phyloP scores from a whole-genome alignment of 2,888 invertebrate species.

The Synergus gifuensis region DNA sequence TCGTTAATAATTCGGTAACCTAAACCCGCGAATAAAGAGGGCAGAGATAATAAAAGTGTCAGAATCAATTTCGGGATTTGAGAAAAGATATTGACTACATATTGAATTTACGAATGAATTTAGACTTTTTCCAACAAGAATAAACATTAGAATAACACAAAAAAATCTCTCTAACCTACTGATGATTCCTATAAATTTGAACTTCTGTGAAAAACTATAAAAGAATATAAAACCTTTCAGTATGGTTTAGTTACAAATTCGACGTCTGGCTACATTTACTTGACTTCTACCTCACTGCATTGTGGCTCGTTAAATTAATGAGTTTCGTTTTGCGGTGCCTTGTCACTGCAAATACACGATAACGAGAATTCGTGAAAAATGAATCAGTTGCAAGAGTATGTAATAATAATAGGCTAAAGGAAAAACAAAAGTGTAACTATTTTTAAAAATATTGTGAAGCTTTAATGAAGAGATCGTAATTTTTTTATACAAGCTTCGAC shows the following conservation, averaged over 20 bases:
- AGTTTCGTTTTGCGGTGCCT: conserved; percentile 31
- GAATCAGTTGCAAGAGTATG: not conserved
- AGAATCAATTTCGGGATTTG: not conserved
- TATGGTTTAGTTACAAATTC: not conserved
- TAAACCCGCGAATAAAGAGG: conserved; percentile 55
- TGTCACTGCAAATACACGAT: conserved; percentile 18
- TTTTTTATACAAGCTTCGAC: not conserved
- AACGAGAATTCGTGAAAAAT: conserved; percentile 26
- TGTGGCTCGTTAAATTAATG: conserved; percentile 10
- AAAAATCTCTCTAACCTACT: too few species aligned
- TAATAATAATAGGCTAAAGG: conserved; percentile 24
- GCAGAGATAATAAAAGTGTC: not conserved
- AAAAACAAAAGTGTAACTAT: not conserved
- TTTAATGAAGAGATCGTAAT: conserved; percentile 9
- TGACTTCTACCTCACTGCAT: not conserved
- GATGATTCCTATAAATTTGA: too few species aligned
- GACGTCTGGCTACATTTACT: not conserved
- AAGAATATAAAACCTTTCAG: not conserved
- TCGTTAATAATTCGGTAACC: conserved; percentile 73
- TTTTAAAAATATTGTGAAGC: conserved; percentile 11
- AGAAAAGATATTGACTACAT: not conserved
- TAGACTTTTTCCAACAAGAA: too few species aligned
- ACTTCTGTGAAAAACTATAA: too few species aligned
- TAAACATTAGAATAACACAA: too few species aligned
- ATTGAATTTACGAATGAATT: not conserved